phyloP scores from a whole-genome alignment of 2,888 invertebrate genomes.

The Tyria jacobaeae region DNA sequence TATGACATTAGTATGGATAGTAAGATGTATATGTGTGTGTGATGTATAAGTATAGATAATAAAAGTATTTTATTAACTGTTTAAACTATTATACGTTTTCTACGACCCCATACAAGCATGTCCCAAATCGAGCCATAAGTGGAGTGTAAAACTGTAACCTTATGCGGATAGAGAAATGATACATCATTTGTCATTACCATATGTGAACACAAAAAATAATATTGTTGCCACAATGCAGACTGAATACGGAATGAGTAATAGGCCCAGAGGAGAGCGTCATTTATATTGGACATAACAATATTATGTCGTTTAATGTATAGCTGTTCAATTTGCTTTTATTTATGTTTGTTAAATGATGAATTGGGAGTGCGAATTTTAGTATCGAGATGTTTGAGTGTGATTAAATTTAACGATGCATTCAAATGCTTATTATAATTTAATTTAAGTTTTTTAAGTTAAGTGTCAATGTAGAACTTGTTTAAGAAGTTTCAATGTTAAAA shows the following conservation, averaged over 20 bases:
- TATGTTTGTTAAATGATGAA: conserved; percentile 4
- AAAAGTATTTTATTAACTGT: not conserved
- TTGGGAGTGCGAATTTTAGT: not conserved
- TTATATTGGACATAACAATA: conserved; percentile 10
- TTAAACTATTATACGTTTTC: not conserved
- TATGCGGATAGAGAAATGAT: conserved; percentile 23
- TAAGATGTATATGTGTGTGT: too few relatives aligned
- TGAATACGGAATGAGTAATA: conserved; percentile 19
- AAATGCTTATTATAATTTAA: too few relatives aligned
- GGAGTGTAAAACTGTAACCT: conserved; percentile 13
- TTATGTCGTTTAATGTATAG: conserved; percentile 11
- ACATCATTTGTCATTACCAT: conserved; percentile 17
- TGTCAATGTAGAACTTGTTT: too few relatives aligned
- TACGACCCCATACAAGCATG: not conserved
- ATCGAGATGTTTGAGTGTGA: not conserved
- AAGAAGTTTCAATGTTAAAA: too few relatives aligned
- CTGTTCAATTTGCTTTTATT: conserved; percentile 12
- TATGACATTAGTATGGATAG: too few relatives aligned
- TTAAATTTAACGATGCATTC: not conserved
- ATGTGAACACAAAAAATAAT: conserved; percentile 17
- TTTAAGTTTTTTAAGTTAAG: too few relatives aligned
- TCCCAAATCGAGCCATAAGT: conserved; percentile 15
- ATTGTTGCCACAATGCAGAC: not conserved
- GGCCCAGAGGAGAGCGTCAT: conserved; percentile 3
- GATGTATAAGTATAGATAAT: too few relatives aligned